Evolutionary conservation across 2,113 vertebrate genomes (phyloP).

Genomic region (Rhodinocichla rosea): DNA sequence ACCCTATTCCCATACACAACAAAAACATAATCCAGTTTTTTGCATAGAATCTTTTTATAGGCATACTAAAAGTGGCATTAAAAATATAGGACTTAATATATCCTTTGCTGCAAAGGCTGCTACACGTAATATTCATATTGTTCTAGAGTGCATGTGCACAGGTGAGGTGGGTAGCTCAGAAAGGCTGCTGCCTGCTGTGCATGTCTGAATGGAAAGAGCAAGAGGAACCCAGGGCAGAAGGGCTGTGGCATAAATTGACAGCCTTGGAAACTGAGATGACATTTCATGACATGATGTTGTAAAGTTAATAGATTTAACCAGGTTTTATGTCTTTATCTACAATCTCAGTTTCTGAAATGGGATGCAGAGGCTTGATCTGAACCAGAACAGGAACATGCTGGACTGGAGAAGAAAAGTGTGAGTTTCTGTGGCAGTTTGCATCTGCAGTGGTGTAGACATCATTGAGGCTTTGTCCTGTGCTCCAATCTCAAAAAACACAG

Average conservation of each 20-base stretch:
- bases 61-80: constrained; percentile 27
- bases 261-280: neutral
- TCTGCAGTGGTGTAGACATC: neutral
- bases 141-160: neutral
- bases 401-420: neutral
- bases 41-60: constrained; percentile 42
- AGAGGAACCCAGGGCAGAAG: neutral
- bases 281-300: neutral
- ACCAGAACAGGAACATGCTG: neutral
- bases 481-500: neutral
- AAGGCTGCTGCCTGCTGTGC: neutral
- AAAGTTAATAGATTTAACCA: constrained; percentile 10
- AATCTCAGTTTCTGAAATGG: neutral
- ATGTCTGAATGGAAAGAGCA: neutral
- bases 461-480: neutral
- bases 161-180: neutral
- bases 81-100: constrained; percentile 41
- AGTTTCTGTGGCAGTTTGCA: neutral
- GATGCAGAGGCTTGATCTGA: neutral
- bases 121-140: constrained; percentile 26
- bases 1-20: neutral
- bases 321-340: neutral
- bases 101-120: constrained; percentile 4
- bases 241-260: neutral
- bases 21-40: constrained; percentile 3